Base-by-base conservation (phyloP, 1,140 invertebrate genomes). In the Polypedilum vanderplanki region DNA sequence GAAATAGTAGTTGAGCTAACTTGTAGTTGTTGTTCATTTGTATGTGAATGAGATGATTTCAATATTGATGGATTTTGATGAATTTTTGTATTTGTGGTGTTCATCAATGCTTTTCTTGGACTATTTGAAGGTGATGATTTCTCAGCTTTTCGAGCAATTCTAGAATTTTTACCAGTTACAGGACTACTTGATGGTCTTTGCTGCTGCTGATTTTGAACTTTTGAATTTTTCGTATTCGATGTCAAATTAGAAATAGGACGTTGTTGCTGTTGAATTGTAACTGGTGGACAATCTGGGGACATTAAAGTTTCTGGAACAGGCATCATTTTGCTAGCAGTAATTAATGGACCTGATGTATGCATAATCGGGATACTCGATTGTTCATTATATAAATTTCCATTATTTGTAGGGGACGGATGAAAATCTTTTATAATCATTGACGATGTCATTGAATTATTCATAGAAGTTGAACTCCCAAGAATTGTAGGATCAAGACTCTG, bases 221-320 rank as follows among this genome's bases (percentile, higher is more conserved):
- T 70, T 20, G 17, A 70, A 3, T 17, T 18, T 18, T 7, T n/a
- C 3, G 17, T 18, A 70, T 18, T 70, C 18, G 65, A 70, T 20
- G 65, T 70, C 18, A 70, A 20, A 20, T 7, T 22, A 18, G 65
- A 70, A 70, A 70, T 10, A 22, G 18, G 65, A 8, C 65, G 64
- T 67, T 67, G 65, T 70, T 70, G 65, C 20, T 79, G 77, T 76
- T 83, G 79, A 17, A 80, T 79, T 12, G 80, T 80, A 67, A 81
- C 79, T 17, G 85, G 80, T 76, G 88, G 87, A 79, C 91, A 91
- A 81, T 93, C 91, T 2, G 92, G 92, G 81, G 91, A 93, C 89
- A 93, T 93, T 0, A 93, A 83, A 0, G 91, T 91, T 79, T 95
- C 93, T 8, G 92, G 92, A 41, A 94, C 91, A 3, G 92, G 93